Conservation (phyloP, 2,888 invertebrate species). For the Lasioglossum marginatum region DNA sequence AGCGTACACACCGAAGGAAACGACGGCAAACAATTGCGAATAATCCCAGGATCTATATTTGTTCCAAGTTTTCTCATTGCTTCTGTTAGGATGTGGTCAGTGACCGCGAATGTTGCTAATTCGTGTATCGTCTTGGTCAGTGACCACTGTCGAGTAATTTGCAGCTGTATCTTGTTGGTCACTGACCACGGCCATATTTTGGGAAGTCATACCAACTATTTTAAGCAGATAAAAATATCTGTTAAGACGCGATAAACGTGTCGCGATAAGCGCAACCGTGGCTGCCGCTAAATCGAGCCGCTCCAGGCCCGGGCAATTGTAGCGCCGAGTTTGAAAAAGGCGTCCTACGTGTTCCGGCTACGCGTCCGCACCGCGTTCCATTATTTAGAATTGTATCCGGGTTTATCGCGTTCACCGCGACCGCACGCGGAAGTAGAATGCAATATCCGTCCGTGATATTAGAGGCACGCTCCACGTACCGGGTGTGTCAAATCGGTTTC, state of each 20-base stretch:
- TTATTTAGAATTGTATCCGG: conserved; percentile 9
- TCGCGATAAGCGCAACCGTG: no score
- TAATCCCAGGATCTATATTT: neutral
- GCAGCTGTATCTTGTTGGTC: no score
- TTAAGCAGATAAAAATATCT: no score
- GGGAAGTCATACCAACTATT: no score
- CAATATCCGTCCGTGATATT: conserved; percentile 23
- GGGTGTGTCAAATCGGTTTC: neutral
- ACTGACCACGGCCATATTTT: no score
- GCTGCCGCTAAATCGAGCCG: no score
- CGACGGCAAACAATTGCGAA: neutral
- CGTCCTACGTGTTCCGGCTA: neutral
- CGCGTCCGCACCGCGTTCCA: neutral
- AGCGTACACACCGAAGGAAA: neutral
- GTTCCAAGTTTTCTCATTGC: neutral
- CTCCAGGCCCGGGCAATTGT: neutral
- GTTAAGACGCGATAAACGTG: neutral
- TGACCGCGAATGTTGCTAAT: neutral
- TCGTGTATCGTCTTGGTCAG: neutral
- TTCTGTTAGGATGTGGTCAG: neutral
- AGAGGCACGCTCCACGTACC: conserved; percentile 32
- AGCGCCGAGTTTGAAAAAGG: neutral
- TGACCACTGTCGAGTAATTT: neutral
- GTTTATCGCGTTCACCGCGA: neutral
- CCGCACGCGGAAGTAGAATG: neutral